Base-by-base conservation (phyloP, 64 coral and sea anemone species). In the Anthopleura sola region DNA sequence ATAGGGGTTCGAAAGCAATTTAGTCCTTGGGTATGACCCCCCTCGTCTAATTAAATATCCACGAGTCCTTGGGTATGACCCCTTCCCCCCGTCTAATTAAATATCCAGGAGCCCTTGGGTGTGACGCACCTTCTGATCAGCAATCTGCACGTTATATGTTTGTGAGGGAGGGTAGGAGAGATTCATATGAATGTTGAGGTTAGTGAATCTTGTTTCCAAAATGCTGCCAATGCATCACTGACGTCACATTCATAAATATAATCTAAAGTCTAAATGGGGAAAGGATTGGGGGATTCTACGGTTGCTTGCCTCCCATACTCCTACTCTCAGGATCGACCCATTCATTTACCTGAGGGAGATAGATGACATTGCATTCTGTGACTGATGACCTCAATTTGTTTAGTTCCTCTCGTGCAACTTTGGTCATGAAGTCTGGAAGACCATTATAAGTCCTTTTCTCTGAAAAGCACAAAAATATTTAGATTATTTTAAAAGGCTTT, bases 391-490 rank as follows among this genome's bases (percentile, higher is more conserved):
- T 91, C 6, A 99, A 79, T 79, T 95, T 99, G 56, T 89, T 99
- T 13, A 99, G 85, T 83, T 99, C 97, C 54, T 99, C 93, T 37
- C 90, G 90, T 11, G 97, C 97, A 51, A 99, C 92, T 84, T 90
- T 99, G 21, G 97, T 99, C 97, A 99, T 99, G 54, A 99, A 93
- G 85, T 99, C 97, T 33, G 97, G 97, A 40, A 99, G 75, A 32
- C 97, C 97, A 47, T 94, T 99, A 87, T 94, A 99, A 33, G 92
- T 99, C 75, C 97, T 91, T 66, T 99, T 99, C 82, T 92, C 97
- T 62, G 51, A 84, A 48, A 55, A 7, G 60, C 21, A 50, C 9
- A 33, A 36, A 75, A 26, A 24, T 37, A 47, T 31, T 17, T 1
- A 38, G 5, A 7, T 68, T 69, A 7, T 15, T 39, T 20, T 24